Conservation (phyloP, 2,797 vertebrate genomes). For the Threskiornis aethiopicus region DNA sequence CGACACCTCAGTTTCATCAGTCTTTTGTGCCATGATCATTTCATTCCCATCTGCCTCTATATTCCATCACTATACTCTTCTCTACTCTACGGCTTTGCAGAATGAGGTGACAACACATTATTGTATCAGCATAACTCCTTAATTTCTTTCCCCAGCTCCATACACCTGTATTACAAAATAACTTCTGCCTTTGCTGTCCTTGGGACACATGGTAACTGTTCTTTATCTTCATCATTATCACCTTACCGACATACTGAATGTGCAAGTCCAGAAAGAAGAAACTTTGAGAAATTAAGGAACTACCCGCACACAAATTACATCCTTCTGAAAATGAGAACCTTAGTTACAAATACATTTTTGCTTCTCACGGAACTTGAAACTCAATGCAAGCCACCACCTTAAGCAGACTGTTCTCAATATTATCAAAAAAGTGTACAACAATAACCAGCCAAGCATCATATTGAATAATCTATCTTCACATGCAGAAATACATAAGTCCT, state of each 20-base stretch:
- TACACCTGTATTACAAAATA: background rate
- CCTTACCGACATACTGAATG: background rate
- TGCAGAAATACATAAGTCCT: background rate
- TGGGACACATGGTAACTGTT: background rate
- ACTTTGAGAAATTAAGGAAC: conserved; percentile 11
- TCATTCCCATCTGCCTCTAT: background rate
- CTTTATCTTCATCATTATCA: background rate
- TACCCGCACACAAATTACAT: background rate
- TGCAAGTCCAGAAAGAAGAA: background rate
- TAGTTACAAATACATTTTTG: background rate
- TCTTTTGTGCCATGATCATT: background rate
- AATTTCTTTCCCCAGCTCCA: background rate
- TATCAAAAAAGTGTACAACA: background rate
- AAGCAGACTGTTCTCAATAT: background rate
- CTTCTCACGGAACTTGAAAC: background rate
- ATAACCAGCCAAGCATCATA: background rate
- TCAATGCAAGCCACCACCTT: background rate
- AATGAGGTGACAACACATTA: background rate
- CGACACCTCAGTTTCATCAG: background rate
- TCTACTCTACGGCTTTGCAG: background rate
- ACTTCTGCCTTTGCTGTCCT: background rate
- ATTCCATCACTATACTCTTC: background rate
- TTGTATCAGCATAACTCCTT: background rate
- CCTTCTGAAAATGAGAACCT: background rate
- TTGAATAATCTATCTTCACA: background rate